Base-by-base conservation (phyloP, 2,888 invertebrate species). In the Argynnis bischoffii region DNA sequence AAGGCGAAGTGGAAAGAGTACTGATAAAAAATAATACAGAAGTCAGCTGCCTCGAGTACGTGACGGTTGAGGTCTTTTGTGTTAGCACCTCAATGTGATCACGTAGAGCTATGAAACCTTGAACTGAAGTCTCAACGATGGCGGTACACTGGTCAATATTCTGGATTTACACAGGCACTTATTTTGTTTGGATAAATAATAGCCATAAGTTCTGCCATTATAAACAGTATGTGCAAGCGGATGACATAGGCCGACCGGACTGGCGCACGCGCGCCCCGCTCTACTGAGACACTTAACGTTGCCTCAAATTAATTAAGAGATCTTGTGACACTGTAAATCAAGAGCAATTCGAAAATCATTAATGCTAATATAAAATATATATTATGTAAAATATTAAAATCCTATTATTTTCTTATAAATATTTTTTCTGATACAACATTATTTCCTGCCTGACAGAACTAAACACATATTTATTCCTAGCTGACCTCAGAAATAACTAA, bases 101-200 rank as follows among this genome's bases (percentile, higher is more conserved):
- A 89, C 88, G 89, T 87, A 81, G 72, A 75, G 74, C 70, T 84
- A 83, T 82, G 79, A 75, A 74, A 74, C 90, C 89, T 90, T 90
- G 87, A 87, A 81, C 81, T 78, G 80, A 71, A 74, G 64, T 56
- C 35, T 54, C 46, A 54, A 46, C 54, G 50, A 41, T 41, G 35
- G 11, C 35, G 35, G 35, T 64, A 55, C 56, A 56, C 60, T 67
- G 66, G 67, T 51, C 61, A 69, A 59, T 67, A 80, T 84, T 81
- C 79, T 81, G 81, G 79, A 81, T 85, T 84, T 82, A 78, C 81
- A 81, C 78, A 72, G 79, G 64, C 79, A 83, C 81, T 82, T 83
- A 79, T 72, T 79, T 79, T 77, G 69, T 69, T 26, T 72, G 50
- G 65, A 72, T 54, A 41, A 67, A 73, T 65, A 68, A 69, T 69